phyloP scores from a whole-genome alignment of 2,113 vertebrate species.

The Barbus barbus region DNA sequence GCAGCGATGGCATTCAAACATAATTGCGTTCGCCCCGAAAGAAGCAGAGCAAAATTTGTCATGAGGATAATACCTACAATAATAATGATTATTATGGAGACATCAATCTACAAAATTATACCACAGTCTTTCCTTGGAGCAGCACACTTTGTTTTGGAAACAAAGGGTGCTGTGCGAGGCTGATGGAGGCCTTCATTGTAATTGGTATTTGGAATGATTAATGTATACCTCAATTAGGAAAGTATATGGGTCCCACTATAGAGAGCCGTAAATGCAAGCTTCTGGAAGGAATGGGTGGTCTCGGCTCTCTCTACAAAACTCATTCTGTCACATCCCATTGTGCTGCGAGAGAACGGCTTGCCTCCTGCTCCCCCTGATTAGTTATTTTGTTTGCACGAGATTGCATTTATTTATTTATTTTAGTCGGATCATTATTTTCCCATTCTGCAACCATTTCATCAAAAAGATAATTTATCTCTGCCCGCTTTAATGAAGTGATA shows the following conservation, averaged over 20 bases:
- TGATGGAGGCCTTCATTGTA: slow-evolving; percentile 70
- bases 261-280: not conserved
- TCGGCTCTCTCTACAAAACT: not conserved
- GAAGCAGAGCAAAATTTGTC: slow-evolving; percentile 51
- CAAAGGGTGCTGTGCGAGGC: slow-evolving; percentile 51
- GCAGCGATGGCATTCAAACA: slow-evolving; percentile 48
- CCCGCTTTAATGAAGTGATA: slow-evolving; percentile 81
- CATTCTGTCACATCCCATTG: slow-evolving; percentile 24
- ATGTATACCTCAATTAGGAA: slow-evolving; percentile 67
- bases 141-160: slow-evolving; percentile 61
- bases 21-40: slow-evolving; percentile 49
- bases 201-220: slow-evolving; percentile 73
- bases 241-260: slow-evolving; percentile 48
- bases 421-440: slow-evolving; percentile 71
- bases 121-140: slow-evolving; percentile 50
- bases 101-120: slow-evolving; percentile 58
- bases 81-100: slow-evolving; percentile 57
- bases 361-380: slow-evolving; percentile 23
- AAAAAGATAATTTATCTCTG: slow-evolving; percentile 75
- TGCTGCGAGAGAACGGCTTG: not conserved
- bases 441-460: slow-evolving; percentile 74
- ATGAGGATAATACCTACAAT: slow-evolving; percentile 55
- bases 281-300: slow-evolving; percentile 64
- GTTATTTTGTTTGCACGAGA: slow-evolving; percentile 51
- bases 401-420: slow-evolving; percentile 55